Percentiles rank a stretch among this genome's conserved stretches.
These are phyloP conservation scores for Taurulus bubalis DNA, from an alignment of 2,113 vertebrate genomes.

Conservation along the genomic window DNA sequence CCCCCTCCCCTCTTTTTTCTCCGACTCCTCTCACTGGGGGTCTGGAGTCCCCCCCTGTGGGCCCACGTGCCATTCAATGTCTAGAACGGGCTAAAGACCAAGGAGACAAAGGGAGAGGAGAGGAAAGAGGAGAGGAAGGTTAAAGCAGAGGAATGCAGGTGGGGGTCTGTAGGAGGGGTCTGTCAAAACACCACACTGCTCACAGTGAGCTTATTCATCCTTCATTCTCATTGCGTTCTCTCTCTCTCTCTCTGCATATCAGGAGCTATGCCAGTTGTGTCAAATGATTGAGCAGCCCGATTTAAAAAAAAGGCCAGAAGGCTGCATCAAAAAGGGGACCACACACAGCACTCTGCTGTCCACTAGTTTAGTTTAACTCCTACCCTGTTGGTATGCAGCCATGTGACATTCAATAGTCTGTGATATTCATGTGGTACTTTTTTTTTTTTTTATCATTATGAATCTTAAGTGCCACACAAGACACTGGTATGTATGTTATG, in stretches of 20 bases:
- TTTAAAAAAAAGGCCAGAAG: not conserved
- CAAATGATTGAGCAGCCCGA: not conserved
- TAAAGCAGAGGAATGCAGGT: slow-evolving; percentile 68
- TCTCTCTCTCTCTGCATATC: not conserved
- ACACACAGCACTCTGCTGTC: not conserved
- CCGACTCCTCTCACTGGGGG: slow-evolving; percentile 26
- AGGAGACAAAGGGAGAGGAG: slow-evolving; percentile 46
- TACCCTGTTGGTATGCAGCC: not conserved
- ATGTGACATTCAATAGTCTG: not conserved
- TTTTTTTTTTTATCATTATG: not conserved
- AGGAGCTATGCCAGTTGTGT: not conserved
- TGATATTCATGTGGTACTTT: not conserved
- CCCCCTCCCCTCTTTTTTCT: too few relatives aligned
- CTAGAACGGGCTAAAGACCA: slow-evolving; percentile 15
- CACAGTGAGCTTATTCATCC: slow-evolving; percentile 73
- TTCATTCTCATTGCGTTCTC: slow-evolving; percentile 46
- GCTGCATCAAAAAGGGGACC: not conserved
- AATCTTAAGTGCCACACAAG: too few relatives aligned
- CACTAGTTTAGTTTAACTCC: not conserved
- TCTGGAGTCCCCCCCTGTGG: slow-evolving; percentile 13
- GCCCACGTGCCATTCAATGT: slow-evolving; percentile 32
- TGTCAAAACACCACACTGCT: slow-evolving; percentile 73
- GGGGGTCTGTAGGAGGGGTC: slow-evolving; percentile 23
- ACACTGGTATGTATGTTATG: too few relatives aligned
- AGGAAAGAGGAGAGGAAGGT: slow-evolving; percentile 45